Base-by-base conservation (phyloP, 1,140 invertebrate genomes). In the Gryllus bimaculatus region DNA sequence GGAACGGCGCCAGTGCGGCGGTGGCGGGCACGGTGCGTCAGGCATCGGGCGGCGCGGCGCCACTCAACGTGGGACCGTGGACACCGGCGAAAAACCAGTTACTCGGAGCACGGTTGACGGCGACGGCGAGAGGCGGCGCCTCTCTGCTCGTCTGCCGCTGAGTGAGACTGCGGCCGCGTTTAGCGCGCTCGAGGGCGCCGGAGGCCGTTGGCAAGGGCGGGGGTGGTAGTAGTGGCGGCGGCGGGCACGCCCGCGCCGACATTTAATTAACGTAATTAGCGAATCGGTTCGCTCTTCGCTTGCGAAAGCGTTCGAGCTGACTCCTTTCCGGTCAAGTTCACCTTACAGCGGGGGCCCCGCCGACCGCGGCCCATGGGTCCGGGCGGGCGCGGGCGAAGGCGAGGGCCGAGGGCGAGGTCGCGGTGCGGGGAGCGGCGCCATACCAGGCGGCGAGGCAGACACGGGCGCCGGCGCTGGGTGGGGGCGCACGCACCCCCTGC, bases 201-300 rank as follows among this genome's bases (percentile, higher is more conserved):
- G n/a, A 15, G 66, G 13, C 66, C 1, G 66, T n/a, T 73, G 13
- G n/a, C 13, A 13, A 13, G n/a, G 66, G n/a, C 7, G 26, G 20
- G 13, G 74, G 74, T 20, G 47, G 13, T 76, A 10, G 15, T 76
- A 13, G 48, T 47, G 20, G 47, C 26, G 20, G 49, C 49, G 15
- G 20, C 79, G 74, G 48, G 47, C 74, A 76, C 48, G 78, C 78
- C 39, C 12, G 39, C 79, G 54, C 20, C 79, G 74, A 47, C 76
- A 74, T 76, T 79, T 79, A 79, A 79, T 79, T 79, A 79, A 79
- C 79, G 79, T 48, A 79, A 79, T 79, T 79, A 79, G 79, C 79
- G 73, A 76, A 47, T n/a, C 26, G 74, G n/a, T 26, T 75, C 78
- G 21, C 54, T 75, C 77, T 78, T 49, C 12, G 54, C 73, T 78